Conservation (phyloP, 2,113 vertebrate species). For the Catharus fuscescens region DNA sequence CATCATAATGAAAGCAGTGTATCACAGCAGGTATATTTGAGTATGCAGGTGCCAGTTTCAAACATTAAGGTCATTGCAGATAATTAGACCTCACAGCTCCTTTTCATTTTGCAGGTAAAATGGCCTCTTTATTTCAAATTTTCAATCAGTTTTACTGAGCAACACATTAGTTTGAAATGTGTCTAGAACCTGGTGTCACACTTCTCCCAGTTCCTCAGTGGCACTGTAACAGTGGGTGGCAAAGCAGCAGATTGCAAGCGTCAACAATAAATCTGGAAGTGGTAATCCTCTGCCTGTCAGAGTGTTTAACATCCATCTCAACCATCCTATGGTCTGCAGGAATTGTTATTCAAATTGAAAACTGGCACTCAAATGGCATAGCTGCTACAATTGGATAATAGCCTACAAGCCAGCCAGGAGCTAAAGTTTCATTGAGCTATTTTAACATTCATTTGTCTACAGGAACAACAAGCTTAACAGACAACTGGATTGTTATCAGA, state of each 20-base stretch:
- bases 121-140: not conserved
- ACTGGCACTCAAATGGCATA: not conserved
- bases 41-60: not conserved
- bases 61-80: not conserved
- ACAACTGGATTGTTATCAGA: not conserved
- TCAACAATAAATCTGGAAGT: not conserved
- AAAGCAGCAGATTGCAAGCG: not conserved
- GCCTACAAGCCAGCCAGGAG: constrained; percentile 11
- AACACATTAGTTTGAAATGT: not conserved
- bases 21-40: not conserved
- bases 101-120: not conserved
- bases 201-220: not conserved
- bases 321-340: not conserved
- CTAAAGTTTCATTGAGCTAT: constrained; percentile 49
- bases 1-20: not conserved
- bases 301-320: not conserved
- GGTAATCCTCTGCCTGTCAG: constrained; percentile 6
- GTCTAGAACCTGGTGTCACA: not conserved
- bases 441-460: constrained; percentile 29
- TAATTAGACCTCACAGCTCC: not conserved
- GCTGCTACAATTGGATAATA: not conserved
- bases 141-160: not conserved
- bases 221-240: not conserved
- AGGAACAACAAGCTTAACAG: constrained; percentile 18
- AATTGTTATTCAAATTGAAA: constrained; percentile 37